Conservation (phyloP, 2,888 invertebrate genomes). For the Asteroscopus sphinx region DNA sequence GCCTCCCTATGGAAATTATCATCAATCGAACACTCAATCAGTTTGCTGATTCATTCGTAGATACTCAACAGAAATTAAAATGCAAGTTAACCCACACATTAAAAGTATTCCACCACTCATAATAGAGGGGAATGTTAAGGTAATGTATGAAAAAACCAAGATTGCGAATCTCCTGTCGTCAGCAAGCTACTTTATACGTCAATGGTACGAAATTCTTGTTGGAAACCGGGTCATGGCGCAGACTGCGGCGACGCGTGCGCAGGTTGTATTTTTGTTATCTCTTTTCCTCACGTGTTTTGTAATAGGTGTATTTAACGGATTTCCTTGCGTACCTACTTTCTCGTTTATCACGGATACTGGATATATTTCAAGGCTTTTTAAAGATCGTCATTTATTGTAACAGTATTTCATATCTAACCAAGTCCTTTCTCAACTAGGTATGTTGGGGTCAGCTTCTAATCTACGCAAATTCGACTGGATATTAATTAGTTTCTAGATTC, state of each 20-base stretch:
- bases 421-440: no score
- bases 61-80: neutral
- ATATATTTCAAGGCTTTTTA: constrained; percentile 12
- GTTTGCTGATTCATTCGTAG: no score
- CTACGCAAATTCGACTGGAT: no score
- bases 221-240: constrained; percentile 47
- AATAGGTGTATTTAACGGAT: constrained; percentile 28
- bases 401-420: no score
- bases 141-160: constrained; percentile 31
- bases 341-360: constrained; percentile 23
- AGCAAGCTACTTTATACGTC: constrained; percentile 43
- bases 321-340: constrained; percentile 41
- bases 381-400: neutral
- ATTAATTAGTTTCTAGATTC: no score
- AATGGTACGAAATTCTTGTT: constrained; percentile 31
- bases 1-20: no score
- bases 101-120: neutral
- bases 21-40: no score
- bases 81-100: constrained; percentile 1
- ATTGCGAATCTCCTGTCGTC: constrained; percentile 25
- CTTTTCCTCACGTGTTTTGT: constrained; percentile 34
- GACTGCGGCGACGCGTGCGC: constrained; percentile 34
- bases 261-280: constrained; percentile 18
- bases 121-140: neutral
- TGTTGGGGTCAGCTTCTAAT: no score